phyloP scores from a whole-genome alignment of 2,797 vertebrate species.

The Sebastes miniatus region DNA sequence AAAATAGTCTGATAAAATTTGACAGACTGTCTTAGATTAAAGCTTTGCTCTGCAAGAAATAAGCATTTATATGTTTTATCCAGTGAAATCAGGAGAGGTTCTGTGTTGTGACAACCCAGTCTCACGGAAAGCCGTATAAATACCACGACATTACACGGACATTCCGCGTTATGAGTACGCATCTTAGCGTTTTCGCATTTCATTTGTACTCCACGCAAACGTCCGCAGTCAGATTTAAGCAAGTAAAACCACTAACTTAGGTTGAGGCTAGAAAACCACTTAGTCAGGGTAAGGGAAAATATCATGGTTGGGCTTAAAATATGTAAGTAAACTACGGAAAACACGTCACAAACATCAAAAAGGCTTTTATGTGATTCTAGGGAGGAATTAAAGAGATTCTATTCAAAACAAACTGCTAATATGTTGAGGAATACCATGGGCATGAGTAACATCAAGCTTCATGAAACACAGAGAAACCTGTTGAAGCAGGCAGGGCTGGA shows the following conservation, averaged over 20 bases:
- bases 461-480: slow-evolving; percentile 24
- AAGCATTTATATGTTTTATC: background rate
- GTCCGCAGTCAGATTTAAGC: too few relatives aligned
- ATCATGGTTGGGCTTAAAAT: too few relatives aligned
- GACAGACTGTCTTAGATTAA: background rate
- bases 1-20: background rate
- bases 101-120: background rate
- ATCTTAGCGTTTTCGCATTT: too few relatives aligned
- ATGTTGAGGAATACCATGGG: slow-evolving; percentile 19
- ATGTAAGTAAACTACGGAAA: too few relatives aligned
- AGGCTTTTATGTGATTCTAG: background rate
- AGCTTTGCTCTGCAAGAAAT: background rate
- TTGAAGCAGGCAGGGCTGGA: slow-evolving; percentile 29
- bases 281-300: too few relatives aligned
- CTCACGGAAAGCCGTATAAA: too few relatives aligned
- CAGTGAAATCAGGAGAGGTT: background rate
- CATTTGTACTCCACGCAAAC: too few relatives aligned
- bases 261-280: too few relatives aligned
- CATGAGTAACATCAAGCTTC: slow-evolving; percentile 19
- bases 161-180: too few relatives aligned
- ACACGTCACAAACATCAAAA: too few relatives aligned
- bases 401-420: background rate
- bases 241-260: too few relatives aligned
- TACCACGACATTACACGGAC: too few relatives aligned
- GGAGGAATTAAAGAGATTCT: background rate